Evolutionary conservation across 2,888 invertebrate genomes (phyloP), one percentile per base, ranked within the genome.

Genomic region (Cordilura impudica): DNA sequence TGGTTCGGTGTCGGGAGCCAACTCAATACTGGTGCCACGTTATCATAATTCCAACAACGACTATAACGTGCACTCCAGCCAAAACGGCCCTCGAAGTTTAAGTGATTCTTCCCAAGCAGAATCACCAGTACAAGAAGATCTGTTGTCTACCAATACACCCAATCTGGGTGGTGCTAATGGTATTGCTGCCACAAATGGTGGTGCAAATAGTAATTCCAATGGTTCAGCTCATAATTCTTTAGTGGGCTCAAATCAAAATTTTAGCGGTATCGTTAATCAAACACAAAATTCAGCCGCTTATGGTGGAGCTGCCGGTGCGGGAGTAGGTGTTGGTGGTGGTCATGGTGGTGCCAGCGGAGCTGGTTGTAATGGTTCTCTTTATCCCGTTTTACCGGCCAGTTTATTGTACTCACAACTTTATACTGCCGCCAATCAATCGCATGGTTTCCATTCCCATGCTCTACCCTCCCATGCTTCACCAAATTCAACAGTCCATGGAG

Each of bases 101-200:
- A 95, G 95, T 83, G 96, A 95, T 88, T 95, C 95, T 43, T 95
- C 95, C 35, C 94, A 95, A 79, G 95, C 95, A 2, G 95, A 95
- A 86, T 95, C 95, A 39, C 95, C 95, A 1, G 95, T 95, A 14
- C 95, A 95, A 90, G 95, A 95, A 86, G 95, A 95, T 84, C 89
- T 94, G 2, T 91, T 94, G 39, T 92, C 93, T 1, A 92, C 93
- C 5, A 94, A 93, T 85, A 92, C 93, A 2, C 92, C 93, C 4
- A 92, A 93, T 86, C 88, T 93, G 83, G 92, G 92, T 12, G 91
- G 89, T 10, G 83, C 92, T 82, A 93, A 92, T 82, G 92, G 92
- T 49, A 85, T 83, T 6, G 82, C 82, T 0, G 82, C 81, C n/a
- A 81, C 81, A 12, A 82, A 84, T 21, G 83, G 83, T 23, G 84